Evolutionary conservation across 2,797 vertebrate genomes (phyloP).

Genomic region (Pampus argenteus): DNA sequence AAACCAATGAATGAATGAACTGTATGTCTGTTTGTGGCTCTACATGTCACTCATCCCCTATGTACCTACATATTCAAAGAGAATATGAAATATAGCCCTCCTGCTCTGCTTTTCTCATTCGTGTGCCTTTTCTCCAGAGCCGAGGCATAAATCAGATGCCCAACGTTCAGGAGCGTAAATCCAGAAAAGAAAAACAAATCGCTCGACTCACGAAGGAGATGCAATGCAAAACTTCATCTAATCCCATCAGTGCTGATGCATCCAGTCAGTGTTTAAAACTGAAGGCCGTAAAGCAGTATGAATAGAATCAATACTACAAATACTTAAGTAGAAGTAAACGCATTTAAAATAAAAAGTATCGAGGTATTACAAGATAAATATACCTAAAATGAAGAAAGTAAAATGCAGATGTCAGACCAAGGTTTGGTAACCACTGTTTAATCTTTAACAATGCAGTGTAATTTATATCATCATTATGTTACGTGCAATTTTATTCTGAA

Average conservation of each 20-base stretch:
- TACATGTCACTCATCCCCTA: conserved; percentile 3
- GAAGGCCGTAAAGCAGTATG: neutral
- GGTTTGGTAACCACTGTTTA: too few relatives aligned
- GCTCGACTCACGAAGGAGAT: conserved; percentile 1
- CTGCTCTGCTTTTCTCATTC: conserved; percentile 54
- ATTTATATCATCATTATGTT: neutral
- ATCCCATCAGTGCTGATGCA: neutral
- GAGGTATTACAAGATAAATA: too few relatives aligned
- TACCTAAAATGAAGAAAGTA: too few relatives aligned
- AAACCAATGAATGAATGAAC: neutral
- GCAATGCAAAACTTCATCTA: conserved; percentile 9
- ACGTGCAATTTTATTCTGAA: too few relatives aligned
- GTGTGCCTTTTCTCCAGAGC: conserved; percentile 29
- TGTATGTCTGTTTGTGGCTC: neutral
- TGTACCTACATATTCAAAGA: conserved; percentile 14
- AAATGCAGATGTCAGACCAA: too few relatives aligned
- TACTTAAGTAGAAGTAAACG: too few relatives aligned
- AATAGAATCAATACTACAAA: too few relatives aligned
- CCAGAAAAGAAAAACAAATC: conserved; percentile 54
- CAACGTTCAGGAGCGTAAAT: conserved; percentile 37
- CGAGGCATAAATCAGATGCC: conserved; percentile 53
- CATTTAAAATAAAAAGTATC: too few relatives aligned
- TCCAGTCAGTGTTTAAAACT: neutral
- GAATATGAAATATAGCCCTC: conserved; percentile 37
- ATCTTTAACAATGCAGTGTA: too few relatives aligned